Evolutionary conservation across 2,113 vertebrate genomes (phyloP), one percentile per base, ranked within the genome.

Genomic region (Toxotes chatareus): DNA sequence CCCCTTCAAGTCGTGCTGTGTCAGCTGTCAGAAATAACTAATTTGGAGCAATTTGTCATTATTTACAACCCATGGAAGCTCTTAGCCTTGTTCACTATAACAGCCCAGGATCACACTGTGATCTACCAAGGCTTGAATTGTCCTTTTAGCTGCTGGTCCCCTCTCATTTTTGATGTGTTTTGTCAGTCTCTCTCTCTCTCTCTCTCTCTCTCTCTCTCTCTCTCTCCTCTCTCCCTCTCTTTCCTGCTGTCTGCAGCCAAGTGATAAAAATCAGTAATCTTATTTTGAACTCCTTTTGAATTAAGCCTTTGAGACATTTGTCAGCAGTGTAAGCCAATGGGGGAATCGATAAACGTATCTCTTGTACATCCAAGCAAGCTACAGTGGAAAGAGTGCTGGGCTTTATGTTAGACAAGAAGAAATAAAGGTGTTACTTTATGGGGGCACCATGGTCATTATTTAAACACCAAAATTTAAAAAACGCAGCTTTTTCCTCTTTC

Each of bases 191-290:
- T 44, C 23, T 71, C 42, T 36, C 69, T 60, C 59, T 68, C 77
- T 46, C 69, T 34, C 80, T 44, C 8, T 44, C 63, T 65, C 74
- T 40, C 67, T n/a, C 77, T 65, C 65, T 51, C 53, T 80, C 73
- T 88, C 71, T 47, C 17, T n/a, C 42, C 42, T 49, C 21, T 32
- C n/a, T 70, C 46, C 34, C 75, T 59, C 62, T 67, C 77, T 46
- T 66, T 34, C 80, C 59, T 47, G 68, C 79, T 79, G 81, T 88
- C 86, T 91, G 86, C 82, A 82, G 84, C 83, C 85, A 89, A 87
- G 90, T 93, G 94, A 94, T 95, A 95, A 88, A 93, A 94, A 95
- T 95, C 94, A 93, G 87, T 93, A 92, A 94, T 94, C 91, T 94
- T 92, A 91, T 91, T 93, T 94, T 94, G 88, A 94, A 93, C 90